Percentiles rank a stretch among this genome's conserved stretches.
phyloP scores from a whole-genome alignment of 2,113 vertebrate genomes.

The Nothocercus nigrocapillus region DNA sequence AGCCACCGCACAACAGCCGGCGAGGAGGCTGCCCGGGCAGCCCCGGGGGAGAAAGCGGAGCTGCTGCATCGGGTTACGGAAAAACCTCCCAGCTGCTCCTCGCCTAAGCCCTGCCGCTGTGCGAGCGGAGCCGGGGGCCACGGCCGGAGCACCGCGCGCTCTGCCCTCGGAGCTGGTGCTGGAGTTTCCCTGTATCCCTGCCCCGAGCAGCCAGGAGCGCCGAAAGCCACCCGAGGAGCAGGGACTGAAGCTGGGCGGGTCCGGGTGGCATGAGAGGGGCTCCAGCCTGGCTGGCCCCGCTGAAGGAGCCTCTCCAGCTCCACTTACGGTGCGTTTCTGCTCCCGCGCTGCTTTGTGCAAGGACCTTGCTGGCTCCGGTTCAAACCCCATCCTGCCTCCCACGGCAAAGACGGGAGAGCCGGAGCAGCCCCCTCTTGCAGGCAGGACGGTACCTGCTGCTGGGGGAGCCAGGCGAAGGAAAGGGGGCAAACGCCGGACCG shows the following conservation, averaged over 20 bases:
- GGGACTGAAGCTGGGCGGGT: neutral
- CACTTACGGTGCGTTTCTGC: neutral
- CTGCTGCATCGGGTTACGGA: slow-evolving; percentile 22
- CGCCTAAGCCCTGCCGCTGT: neutral
- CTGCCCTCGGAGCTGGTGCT: too few relatives aligned
- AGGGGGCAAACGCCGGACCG: too few relatives aligned
- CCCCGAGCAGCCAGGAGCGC: too few relatives aligned
- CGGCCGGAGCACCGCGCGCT: too few relatives aligned
- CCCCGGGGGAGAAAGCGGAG: neutral
- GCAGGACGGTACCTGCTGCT: neutral
- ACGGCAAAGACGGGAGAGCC: neutral
- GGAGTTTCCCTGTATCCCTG: too few relatives aligned
- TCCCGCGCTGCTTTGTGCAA: neutral
- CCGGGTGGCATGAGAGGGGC: neutral
- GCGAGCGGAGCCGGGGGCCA: neutral
- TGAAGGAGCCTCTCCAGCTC: neutral
- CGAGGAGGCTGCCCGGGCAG: neutral
- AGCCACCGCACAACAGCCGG: neutral
- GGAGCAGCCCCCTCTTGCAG: too few relatives aligned
- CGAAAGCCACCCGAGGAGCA: too few relatives aligned
- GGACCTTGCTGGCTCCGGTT: neutral
- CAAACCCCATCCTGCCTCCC: neutral
- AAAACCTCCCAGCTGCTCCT: neutral
- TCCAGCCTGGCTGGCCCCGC: neutral
- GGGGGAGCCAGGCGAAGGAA: neutral